phyloP scores from a whole-genome alignment of 2,888 invertebrate genomes.

The Hoplodrina ambigua region DNA sequence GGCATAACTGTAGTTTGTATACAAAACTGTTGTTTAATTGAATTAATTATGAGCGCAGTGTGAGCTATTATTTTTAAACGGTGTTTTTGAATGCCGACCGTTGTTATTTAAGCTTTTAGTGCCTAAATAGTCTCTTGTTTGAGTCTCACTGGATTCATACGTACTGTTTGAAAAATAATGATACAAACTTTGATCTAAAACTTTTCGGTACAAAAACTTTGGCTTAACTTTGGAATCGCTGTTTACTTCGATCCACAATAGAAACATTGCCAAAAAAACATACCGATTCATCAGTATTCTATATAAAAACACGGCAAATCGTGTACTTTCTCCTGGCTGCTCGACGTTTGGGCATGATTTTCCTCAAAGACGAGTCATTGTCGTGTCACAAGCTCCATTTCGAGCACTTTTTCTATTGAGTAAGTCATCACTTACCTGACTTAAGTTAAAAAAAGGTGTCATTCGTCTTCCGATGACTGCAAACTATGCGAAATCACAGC shows the following conservation, averaged over 20 bases:
- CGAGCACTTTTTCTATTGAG: slow-evolving; percentile 35
- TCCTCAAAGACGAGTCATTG: slow-evolving; percentile 44
- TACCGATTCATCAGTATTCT: slow-evolving; percentile 34
- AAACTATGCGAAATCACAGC: background rate
- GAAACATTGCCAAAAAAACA: background rate
- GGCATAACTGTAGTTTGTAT: slow-evolving; percentile 38
- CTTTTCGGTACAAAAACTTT: background rate
- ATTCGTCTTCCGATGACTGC: slow-evolving; percentile 26
- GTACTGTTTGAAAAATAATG: background rate
- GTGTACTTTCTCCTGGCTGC: slow-evolving; percentile 50
- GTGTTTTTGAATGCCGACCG: background rate
- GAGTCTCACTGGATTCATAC: background rate
- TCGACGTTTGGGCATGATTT: slow-evolving; percentile 42
- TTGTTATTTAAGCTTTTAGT: slow-evolving; percentile 3
- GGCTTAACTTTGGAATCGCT: background rate
- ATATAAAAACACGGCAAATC: slow-evolving; percentile 33
- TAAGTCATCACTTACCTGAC: slow-evolving; percentile 36
- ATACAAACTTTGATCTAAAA: background rate
- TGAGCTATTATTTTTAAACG: slow-evolving; percentile 5
- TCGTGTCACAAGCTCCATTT: slow-evolving; percentile 27
- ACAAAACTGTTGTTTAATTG: slow-evolving; percentile 25
- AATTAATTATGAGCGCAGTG: slow-evolving; percentile 6
- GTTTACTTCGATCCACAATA: background rate
- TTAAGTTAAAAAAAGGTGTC: slow-evolving; percentile 49
- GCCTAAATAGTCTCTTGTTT: background rate